Base-by-base conservation (phyloP, 2,888 invertebrate genomes). In the Petrolisthes manimaculis region DNA sequence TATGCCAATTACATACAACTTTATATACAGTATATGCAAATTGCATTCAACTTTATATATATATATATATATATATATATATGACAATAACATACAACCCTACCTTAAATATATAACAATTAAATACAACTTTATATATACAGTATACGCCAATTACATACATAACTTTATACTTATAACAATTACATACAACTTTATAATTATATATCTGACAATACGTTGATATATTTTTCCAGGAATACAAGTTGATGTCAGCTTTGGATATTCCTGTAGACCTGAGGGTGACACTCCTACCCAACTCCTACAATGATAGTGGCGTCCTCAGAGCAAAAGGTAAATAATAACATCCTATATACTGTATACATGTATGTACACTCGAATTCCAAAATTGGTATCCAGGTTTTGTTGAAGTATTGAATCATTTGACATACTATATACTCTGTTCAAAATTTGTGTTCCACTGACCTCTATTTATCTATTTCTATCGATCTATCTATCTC, bases 321-420 rank as follows among this genome's bases (percentile, higher is more conserved):
- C 91, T 92, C 18, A 89, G 92, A 8, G 92, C 92, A 5, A 92
- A 92, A 91, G 95, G 91, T 91, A 78, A 67, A 77, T 82, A 53
- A 12, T 61, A 12, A 18, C 18, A 61, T 61, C 61, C 14, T 74
- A 74, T 74, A 74, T 21, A 8, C 18, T 74, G 24, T 74, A 74
- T 21, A 21, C 2, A 12, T 74, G 4, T 4, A 21, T 74, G 8
- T 9, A 74, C 37, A 37, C 37, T 37, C 37, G 37, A 0, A 37
- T 1, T 37, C 37, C 37, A 37, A 37, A 37, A 37, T 37, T 37
- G 0, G 37, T 37, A 37, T 37, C 37, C 37, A 37, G 37, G 37
- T 37, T 37, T 37, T 37, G 37, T 37, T 37, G 37, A 37, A 37
- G 37, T 37, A 1, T 37, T 37, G 37, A 37, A 37, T 37, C 37